phyloP scores from a whole-genome alignment of 2,113 vertebrate genomes.

The Sinocyclocheilus anophthalmus region DNA sequence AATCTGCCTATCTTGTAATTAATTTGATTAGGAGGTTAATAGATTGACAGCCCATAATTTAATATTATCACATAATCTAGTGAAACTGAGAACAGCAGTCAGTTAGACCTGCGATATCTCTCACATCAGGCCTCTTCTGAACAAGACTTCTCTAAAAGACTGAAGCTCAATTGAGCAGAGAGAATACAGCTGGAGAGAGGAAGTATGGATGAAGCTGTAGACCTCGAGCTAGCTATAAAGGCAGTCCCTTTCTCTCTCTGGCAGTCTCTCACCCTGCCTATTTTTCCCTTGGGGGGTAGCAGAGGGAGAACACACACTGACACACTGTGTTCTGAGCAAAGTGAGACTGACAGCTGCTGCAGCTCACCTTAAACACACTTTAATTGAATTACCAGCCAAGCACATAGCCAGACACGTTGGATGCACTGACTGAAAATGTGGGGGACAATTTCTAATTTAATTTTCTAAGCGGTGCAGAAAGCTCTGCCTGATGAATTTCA shows the following conservation, averaged over 20 bases:
- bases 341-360: constrained; percentile 55
- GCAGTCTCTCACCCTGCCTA: not conserved
- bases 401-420: constrained; percentile 36
- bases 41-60: not conserved
- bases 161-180: constrained; percentile 43
- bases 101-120: not conserved
- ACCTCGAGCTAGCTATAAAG: constrained; percentile 31
- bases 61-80: not conserved
- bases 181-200: constrained; percentile 47
- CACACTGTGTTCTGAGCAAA: constrained; percentile 41
- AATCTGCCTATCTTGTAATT: not conserved
- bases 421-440: constrained; percentile 47
- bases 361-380: constrained; percentile 57
- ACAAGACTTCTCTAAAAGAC: constrained; percentile 33
- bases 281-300: constrained; percentile 20
- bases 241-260: not conserved
- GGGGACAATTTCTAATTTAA: constrained; percentile 54
- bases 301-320: not conserved
- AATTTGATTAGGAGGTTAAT: not conserved
- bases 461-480: constrained; percentile 48
- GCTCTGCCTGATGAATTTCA: constrained; percentile 47
- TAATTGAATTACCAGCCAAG: constrained; percentile 56
- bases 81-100: not conserved
- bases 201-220: constrained; percentile 27
- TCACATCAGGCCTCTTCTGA: not conserved